Evolutionary conservation across 1,140 invertebrate species (phyloP).

Genomic region (Neodiprion virginianus): DNA sequence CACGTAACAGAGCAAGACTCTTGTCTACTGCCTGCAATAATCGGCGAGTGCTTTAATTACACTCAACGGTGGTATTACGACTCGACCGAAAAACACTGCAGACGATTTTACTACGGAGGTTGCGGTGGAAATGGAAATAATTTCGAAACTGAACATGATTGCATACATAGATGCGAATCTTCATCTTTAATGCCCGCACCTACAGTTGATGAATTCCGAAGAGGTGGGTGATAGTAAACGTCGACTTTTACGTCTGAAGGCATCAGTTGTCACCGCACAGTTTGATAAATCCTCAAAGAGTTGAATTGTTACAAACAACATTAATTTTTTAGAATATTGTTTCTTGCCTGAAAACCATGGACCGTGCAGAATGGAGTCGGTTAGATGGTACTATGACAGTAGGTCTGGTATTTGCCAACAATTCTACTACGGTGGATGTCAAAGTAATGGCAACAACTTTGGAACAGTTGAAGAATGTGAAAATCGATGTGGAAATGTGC

Average conservation of each 20-base stretch:
- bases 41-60: slow-evolving; percentile 84
- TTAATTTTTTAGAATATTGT: slow-evolving; percentile 71
- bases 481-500: slow-evolving; percentile 73
- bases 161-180: slow-evolving; percentile 68
- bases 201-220: slow-evolving; percentile 39
- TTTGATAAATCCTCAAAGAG: no score
- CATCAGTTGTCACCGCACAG: no score
- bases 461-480: slow-evolving; percentile 78
- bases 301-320: slow-evolving; percentile 3
- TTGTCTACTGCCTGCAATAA: slow-evolving; percentile 76
- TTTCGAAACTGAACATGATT: slow-evolving; percentile 73
- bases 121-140: slow-evolving; percentile 86
- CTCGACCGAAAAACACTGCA: slow-evolving; percentile 71
- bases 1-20: slow-evolving; percentile 69
- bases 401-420: slow-evolving; percentile 78
- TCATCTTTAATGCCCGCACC: slow-evolving; percentile 46
- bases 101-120: slow-evolving; percentile 82
- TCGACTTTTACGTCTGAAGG: neutral
- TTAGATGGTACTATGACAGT: slow-evolving; percentile 83
- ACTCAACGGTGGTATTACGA: slow-evolving; percentile 86
- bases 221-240: slow-evolving; percentile 37
- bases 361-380: slow-evolving; percentile 67
- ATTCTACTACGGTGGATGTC: slow-evolving; percentile 85
- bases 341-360: slow-evolving; percentile 73
- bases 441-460: slow-evolving; percentile 89